A percentile compares a stretch with the other conserved stretches of the same genome.
Conservation (phyloP, 2,113 vertebrate species). For the Aegithalos caudatus region DNA sequence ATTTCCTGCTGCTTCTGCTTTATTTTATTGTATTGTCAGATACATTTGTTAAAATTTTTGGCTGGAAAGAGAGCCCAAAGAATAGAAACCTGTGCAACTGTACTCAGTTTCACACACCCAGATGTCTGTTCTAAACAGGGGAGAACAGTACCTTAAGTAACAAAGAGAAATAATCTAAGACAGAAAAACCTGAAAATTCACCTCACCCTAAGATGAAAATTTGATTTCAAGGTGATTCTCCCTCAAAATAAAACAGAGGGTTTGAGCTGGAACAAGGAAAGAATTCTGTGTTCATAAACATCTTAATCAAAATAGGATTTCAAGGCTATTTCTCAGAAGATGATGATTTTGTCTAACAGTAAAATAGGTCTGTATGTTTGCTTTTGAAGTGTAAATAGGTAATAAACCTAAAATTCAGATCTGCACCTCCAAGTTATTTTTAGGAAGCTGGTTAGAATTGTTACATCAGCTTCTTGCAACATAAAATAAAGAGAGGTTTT, state of each 20-base stretch:
- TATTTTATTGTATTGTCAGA: neutral
- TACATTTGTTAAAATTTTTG: neutral
- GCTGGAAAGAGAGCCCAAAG: neutral
- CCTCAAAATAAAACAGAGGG: neutral
- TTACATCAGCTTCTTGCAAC: neutral
- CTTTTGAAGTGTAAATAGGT: conserved; percentile 57
- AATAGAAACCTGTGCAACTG: neutral
- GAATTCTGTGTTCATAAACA: neutral
- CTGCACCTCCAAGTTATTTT: conserved; percentile 19
- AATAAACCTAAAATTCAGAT: neutral
- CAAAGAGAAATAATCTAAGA: neutral
- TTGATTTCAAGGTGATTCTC: neutral
- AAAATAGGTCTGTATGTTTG: conserved; percentile 5
- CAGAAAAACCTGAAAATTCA: neutral
- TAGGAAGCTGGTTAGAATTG: neutral
- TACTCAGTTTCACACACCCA: neutral
- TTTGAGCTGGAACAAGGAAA: neutral
- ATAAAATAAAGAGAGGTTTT: neutral
- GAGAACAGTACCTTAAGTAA: neutral
- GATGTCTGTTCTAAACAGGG: neutral
- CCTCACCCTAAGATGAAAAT: neutral
- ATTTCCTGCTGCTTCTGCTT: neutral
- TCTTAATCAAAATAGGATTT: neutral
- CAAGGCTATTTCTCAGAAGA: neutral
- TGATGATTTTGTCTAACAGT: neutral